phyloP scores from a whole-genome alignment of 2,113 vertebrate species.

The Hippocampus abdominalis region DNA sequence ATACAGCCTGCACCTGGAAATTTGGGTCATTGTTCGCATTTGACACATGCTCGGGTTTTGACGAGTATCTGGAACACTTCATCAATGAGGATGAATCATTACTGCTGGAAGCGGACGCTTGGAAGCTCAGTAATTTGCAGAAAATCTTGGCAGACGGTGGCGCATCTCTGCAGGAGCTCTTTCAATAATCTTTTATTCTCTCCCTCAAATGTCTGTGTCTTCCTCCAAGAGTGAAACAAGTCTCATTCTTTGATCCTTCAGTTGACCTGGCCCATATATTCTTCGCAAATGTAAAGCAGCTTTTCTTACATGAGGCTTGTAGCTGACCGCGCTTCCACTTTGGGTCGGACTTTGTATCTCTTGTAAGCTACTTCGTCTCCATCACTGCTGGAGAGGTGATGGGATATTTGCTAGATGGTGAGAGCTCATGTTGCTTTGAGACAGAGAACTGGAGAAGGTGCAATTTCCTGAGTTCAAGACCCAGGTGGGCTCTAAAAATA shows the following conservation, averaged over 20 bases:
- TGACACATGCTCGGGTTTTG: conserved; percentile 8
- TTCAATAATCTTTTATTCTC: conserved; percentile 31
- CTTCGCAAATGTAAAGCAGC: conserved; percentile 25
- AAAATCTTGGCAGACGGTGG: conserved; percentile 40
- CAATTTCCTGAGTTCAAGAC: conserved; percentile 51
- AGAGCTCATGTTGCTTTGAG: conserved; percentile 44
- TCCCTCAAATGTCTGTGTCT: conserved; percentile 27
- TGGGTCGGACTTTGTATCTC: neutral
- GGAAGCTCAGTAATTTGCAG: conserved; percentile 27
- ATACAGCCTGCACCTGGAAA: conserved; percentile 5
- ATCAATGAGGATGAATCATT: conserved; percentile 22
- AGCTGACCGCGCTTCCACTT: conserved; percentile 7
- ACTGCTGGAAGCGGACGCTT: conserved; percentile 17
- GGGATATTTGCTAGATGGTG: conserved; percentile 37
- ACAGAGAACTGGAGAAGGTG: conserved; percentile 52
- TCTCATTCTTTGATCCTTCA: conserved; percentile 19
- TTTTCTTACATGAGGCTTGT: conserved; percentile 19
- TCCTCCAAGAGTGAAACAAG: conserved; percentile 8
- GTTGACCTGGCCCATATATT: conserved; percentile 10
- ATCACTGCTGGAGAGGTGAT: conserved; percentile 29
- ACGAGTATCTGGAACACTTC: conserved; percentile 27
- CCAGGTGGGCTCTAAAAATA: conserved; percentile 53
- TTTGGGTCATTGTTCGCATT: conserved; percentile 10
- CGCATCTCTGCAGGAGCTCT: conserved; percentile 30
- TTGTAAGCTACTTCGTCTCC: conserved; percentile 15